phyloP scores from a whole-genome alignment of 1,140 invertebrate genomes.

The Halyomorpha halys region DNA sequence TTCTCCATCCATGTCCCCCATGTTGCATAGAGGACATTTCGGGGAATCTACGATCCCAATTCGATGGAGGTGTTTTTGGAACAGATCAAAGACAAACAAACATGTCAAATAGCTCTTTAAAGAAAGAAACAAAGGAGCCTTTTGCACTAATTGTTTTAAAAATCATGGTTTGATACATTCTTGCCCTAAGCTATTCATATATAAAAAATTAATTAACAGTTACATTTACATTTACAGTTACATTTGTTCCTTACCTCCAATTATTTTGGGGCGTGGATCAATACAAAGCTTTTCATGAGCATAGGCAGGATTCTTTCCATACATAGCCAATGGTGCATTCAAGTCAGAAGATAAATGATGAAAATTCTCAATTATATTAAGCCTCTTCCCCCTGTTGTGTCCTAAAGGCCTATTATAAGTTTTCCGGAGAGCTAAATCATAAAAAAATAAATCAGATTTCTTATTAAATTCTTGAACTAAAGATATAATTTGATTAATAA shows the following conservation, averaged over 20 bases:
- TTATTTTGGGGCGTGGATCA: not conserved
- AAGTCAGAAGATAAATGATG: not conserved
- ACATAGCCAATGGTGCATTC: not conserved
- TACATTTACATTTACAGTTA: too few species aligned
- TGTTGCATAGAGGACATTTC: too few species aligned
- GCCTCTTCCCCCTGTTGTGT: not conserved
- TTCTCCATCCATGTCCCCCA: too few species aligned
- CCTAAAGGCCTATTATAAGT: not conserved
- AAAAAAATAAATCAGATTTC: too few species aligned
- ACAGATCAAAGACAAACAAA: too few species aligned
- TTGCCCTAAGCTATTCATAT: too few species aligned
- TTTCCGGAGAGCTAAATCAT: not conserved
- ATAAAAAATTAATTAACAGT: not conserved
- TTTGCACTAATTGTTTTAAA: too few species aligned
- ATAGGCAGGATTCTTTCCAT: not conserved
- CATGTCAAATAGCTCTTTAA: too few species aligned
- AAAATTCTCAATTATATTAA: conserved; percentile 5
- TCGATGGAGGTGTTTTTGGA: too few species aligned
- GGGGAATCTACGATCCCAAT: too few species aligned
- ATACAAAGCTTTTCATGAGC: not conserved
- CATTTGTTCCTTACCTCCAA: not conserved
- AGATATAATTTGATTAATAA: not conserved
- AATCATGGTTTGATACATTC: too few species aligned
- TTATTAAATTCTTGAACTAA: not conserved
- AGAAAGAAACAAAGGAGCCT: too few species aligned